Conservation (phyloP, 2,888 invertebrate species). For the Germaria angustata region DNA sequence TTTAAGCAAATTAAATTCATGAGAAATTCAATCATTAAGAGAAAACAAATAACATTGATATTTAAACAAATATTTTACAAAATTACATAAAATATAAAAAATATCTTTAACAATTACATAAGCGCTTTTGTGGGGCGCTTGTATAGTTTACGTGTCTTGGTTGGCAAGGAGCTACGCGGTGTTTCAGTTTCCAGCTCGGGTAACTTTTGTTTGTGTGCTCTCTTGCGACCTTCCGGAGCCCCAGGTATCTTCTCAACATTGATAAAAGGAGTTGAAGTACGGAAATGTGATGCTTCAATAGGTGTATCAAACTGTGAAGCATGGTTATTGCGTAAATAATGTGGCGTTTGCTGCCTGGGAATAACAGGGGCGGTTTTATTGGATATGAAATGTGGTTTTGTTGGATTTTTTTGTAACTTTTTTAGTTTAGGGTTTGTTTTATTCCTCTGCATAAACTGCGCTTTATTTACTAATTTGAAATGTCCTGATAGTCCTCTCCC, state of each 20-base stretch:
- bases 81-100: slow-evolving; percentile 45
- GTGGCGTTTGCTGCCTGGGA: neutral
- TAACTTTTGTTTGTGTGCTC: neutral
- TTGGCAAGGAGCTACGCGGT: slow-evolving; percentile 43
- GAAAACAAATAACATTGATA: neutral
- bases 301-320: slow-evolving; percentile 48
- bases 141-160: slow-evolving; percentile 16
- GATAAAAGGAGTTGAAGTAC: slow-evolving; percentile 42
- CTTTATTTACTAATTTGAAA: slow-evolving; percentile 42
- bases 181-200: neutral
- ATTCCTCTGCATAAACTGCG: neutral
- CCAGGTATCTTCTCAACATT: neutral
- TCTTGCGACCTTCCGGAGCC: slow-evolving; percentile 13
- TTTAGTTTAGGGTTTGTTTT: neutral
- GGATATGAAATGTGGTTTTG: neutral
- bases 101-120: neutral
- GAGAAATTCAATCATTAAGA: neutral
- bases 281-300: neutral
- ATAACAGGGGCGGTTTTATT: neutral
- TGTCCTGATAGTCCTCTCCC: slow-evolving; percentile 35
- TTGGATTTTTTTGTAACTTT: neutral
- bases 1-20: slow-evolving; percentile 3
- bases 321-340: neutral
- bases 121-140: neutral
- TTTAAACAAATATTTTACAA: slow-evolving; percentile 44